A percentile compares a stretch with the other conserved stretches of the same genome.
phyloP scores from a whole-genome alignment of 2,113 vertebrate genomes.

The Prionailurus viverrinus region DNA sequence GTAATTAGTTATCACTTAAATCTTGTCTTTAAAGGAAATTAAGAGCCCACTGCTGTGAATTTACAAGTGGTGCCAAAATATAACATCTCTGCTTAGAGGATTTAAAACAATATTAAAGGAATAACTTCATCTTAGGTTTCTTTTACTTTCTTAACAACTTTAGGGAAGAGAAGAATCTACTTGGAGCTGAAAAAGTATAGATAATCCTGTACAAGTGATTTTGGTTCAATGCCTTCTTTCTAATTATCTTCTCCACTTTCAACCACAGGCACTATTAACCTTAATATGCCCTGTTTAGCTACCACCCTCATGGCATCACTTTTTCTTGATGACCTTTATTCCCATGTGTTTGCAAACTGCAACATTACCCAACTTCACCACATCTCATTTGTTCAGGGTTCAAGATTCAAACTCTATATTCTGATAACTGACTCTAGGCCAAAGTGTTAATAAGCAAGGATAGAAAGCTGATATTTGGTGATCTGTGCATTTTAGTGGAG shows the following conservation, averaged over 20 bases:
- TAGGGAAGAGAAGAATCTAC: neutral
- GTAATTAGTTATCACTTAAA: neutral
- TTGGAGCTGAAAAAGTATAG: neutral
- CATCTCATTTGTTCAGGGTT: neutral
- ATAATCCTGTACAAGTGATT: neutral
- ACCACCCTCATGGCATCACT: no score
- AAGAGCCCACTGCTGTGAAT: neutral
- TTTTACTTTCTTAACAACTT: neutral
- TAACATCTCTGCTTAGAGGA: neutral
- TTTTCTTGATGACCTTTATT: neutral
- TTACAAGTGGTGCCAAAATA: neutral
- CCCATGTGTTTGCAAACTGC: neutral
- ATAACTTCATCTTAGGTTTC: neutral
- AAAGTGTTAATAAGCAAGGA: neutral
- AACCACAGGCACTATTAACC: no score
- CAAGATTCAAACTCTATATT: neutral
- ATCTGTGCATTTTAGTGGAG: neutral
- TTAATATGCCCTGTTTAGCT: accelerated
- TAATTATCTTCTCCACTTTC: neutral
- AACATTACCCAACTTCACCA: neutral
- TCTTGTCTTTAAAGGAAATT: slow-evolving; percentile 30
- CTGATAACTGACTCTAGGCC: neutral
- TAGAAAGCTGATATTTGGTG: slow-evolving; percentile 7
- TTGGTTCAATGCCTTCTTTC: neutral
- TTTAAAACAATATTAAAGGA: slow-evolving; percentile 1